Conservation (phyloP, 2,113 vertebrate species). For the Pavo muticus region DNA sequence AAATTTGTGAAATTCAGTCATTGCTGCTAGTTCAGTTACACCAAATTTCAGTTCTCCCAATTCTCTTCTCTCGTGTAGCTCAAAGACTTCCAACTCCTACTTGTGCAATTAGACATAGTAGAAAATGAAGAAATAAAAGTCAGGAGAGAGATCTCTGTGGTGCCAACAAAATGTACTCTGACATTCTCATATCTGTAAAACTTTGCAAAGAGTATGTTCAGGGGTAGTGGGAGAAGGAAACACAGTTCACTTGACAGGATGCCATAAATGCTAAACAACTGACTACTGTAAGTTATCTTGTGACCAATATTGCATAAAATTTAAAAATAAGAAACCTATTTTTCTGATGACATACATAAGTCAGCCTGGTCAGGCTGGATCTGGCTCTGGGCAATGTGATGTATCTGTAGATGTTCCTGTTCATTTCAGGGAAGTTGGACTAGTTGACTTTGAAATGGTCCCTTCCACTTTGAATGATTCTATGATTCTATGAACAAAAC, state of each 20-base stretch:
- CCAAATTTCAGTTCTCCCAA: neutral
- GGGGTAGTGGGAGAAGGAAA: neutral
- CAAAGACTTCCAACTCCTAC: neutral
- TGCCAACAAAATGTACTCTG: neutral
- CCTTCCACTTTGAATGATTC: too few species aligned
- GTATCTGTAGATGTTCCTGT: too few species aligned
- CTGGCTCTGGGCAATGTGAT: too few species aligned
- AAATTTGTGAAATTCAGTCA: neutral
- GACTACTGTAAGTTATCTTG: neutral
- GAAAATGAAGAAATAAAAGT: neutral
- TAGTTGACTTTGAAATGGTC: too few species aligned
- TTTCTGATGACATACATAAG: neutral
- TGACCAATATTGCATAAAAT: neutral
- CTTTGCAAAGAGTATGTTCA: neutral
- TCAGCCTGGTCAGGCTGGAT: too few species aligned
- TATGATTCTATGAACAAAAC: neutral
- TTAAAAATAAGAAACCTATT: neutral
- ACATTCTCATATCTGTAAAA: neutral
- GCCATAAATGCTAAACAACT: neutral
- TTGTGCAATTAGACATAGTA: neutral
- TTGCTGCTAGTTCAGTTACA: neutral
- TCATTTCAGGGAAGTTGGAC: too few species aligned
- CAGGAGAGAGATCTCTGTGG: fast-evolving
- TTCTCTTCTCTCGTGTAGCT: neutral
- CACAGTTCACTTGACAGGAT: neutral